Evolutionary conservation across 1,140 invertebrate genomes (phyloP).

Genomic region (Trachelipus rathkii): DNA sequence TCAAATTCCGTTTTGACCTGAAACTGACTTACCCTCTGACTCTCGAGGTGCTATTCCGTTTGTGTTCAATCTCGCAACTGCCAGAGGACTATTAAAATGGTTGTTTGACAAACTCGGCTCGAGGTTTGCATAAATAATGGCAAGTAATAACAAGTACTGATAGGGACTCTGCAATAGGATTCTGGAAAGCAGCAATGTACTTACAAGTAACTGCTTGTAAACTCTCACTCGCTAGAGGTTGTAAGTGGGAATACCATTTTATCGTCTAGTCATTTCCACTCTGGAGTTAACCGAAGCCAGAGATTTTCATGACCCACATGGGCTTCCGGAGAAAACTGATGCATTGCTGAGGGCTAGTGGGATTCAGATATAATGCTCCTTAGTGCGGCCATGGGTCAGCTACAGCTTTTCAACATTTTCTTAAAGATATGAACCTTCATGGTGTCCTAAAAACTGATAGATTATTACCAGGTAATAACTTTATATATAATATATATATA

Average conservation of each 20-base stretch:
- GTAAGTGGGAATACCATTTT: background rate
- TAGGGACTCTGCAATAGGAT: constrained; percentile 21
- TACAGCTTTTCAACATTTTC: constrained; percentile 88
- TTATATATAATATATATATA: too few species aligned
- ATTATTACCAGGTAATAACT: constrained; percentile 78
- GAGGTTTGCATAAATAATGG: constrained; percentile 45
- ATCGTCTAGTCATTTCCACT: constrained; percentile 80
- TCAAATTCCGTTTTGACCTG: constrained; percentile 60
- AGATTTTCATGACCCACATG: constrained; percentile 89
- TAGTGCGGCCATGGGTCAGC: constrained; percentile 75
- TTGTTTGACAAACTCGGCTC: too few species aligned
- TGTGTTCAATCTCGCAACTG: constrained; percentile 36
- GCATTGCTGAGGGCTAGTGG: constrained; percentile 89
- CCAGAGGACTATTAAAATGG: constrained; percentile 45
- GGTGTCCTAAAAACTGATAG: constrained; percentile 95
- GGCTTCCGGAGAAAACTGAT: constrained; percentile 91
- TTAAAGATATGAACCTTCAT: constrained; percentile 92
- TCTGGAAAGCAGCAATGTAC: constrained; percentile 26
- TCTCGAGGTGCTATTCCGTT: constrained; percentile 52
- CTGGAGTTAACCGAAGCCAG: constrained; percentile 77
- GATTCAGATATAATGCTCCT: constrained; percentile 86
- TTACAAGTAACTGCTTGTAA: constrained; percentile 26
- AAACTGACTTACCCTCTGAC: constrained; percentile 80
- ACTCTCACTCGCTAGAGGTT: constrained; percentile 24
- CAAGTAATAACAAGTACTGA: background rate